Conservation (phyloP, 2,113 vertebrate genomes). For the Mystacornis crossleyi region DNA sequence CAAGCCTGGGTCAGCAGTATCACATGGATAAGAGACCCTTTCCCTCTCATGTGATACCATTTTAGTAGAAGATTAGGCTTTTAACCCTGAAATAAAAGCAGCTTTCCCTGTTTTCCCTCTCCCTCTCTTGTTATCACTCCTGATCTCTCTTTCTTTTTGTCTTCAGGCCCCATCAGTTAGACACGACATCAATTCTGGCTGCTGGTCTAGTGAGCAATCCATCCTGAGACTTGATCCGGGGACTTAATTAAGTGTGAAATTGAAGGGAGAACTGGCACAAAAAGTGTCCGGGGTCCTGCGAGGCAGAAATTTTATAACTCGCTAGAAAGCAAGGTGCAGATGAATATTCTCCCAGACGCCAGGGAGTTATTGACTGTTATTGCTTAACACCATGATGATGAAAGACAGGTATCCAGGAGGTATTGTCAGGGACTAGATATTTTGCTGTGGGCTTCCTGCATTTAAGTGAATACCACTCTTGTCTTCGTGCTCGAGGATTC, state of each 20-base stretch:
- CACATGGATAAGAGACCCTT: conserved; percentile 10
- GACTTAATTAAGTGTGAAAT: conserved; percentile 54
- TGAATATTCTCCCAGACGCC: background rate
- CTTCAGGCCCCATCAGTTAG: background rate
- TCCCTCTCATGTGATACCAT: background rate
- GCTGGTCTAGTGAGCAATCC: conserved; percentile 41
- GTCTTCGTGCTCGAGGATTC: background rate
- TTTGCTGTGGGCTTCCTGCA: background rate
- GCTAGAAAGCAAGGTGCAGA: background rate
- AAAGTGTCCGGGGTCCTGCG: background rate
- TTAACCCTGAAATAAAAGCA: conserved; percentile 49
- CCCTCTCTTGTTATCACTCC: background rate
- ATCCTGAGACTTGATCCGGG: conserved; percentile 14
- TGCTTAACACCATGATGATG: background rate
- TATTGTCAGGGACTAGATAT: background rate
- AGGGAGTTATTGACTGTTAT: background rate
- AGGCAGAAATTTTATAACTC: background rate
- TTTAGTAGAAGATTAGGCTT: conserved; percentile 52
- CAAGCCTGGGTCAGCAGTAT: background rate
- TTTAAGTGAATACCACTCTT: background rate
- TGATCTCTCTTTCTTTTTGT: background rate
- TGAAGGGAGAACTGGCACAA: background rate
- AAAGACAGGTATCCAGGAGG: background rate
- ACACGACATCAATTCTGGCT: conserved; percentile 28
- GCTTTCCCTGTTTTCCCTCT: background rate